Conservation (phyloP, 2,888 invertebrate species). For the Mycalesis mineus region DNA sequence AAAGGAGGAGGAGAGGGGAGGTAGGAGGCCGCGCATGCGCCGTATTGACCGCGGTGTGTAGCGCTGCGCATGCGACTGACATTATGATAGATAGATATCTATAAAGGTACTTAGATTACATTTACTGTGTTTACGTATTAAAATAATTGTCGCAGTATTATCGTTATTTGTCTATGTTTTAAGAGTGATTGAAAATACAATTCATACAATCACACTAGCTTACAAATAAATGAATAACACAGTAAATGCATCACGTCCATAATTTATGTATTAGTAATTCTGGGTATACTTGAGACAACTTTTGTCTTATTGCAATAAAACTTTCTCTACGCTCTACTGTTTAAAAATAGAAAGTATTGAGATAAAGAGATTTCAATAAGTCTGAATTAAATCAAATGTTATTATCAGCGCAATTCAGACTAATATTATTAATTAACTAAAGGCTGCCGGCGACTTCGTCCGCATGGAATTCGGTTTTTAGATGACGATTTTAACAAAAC, state of each 20-base stretch:
- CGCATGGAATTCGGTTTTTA: too few species aligned
- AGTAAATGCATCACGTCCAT: background rate
- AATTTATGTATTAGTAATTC: too few species aligned
- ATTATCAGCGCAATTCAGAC: too few species aligned
- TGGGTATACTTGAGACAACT: too few species aligned
- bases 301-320: too few species aligned
- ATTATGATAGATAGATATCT: background rate
- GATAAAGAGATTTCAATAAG: too few species aligned
- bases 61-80: slow-evolving; percentile 83
- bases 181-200: background rate
- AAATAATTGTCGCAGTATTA: background rate
- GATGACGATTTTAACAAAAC: too few species aligned
- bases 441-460: too few species aligned
- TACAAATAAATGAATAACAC: background rate
- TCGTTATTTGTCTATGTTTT: background rate
- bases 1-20: slow-evolving; percentile 81
- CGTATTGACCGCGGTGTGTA: slow-evolving; percentile 78
- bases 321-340: too few species aligned
- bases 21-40: slow-evolving; percentile 90
- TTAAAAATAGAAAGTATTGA: too few species aligned
- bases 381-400: too few species aligned
- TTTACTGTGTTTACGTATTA: slow-evolving; percentile 3
- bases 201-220: background rate
- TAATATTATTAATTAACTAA: too few species aligned
- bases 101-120: background rate